phyloP scores from a whole-genome alignment of 2,113 vertebrate genomes.

The Pyrgilauda ruficollis region DNA sequence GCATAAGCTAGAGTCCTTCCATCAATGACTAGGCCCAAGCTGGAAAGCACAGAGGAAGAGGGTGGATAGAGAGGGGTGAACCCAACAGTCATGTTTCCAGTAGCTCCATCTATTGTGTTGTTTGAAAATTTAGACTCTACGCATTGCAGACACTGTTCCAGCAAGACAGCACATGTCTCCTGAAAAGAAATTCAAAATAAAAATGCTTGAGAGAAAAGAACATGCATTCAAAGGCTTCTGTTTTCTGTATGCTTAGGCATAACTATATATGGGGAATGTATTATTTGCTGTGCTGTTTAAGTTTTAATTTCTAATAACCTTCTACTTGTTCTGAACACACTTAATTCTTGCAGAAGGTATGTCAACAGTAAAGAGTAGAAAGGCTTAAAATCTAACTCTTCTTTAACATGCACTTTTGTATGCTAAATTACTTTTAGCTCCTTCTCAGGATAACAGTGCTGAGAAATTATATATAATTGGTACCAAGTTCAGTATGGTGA shows the following conservation, averaged over 20 bases:
- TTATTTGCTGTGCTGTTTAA: neutral
- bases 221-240: neutral
- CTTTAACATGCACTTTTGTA: neutral
- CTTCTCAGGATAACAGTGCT: conserved; percentile 1
- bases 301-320: neutral
- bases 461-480: conserved; percentile 19
- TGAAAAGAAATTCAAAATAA: conserved; percentile 64
- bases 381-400: neutral
- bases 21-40: conserved; percentile 90
- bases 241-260: neutral
- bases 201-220: conserved; percentile 22
- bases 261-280: neutral
- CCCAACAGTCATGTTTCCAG: conserved; percentile 62
- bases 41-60: conserved; percentile 67
- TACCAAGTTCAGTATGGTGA: conserved; percentile 6
- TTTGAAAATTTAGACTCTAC: conserved; percentile 82
- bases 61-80: conserved; percentile 67
- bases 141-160: conserved; percentile 88
- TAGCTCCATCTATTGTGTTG: conserved; percentile 52
- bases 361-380: neutral
- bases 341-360: neutral
- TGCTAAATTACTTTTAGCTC: conserved; percentile 7
- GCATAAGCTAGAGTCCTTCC: conserved; percentile 92
- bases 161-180: conserved; percentile 88
- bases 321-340: neutral